phyloP scores from a whole-genome alignment of 2,888 invertebrate species.

The Teleogryllus oceanicus region DNA sequence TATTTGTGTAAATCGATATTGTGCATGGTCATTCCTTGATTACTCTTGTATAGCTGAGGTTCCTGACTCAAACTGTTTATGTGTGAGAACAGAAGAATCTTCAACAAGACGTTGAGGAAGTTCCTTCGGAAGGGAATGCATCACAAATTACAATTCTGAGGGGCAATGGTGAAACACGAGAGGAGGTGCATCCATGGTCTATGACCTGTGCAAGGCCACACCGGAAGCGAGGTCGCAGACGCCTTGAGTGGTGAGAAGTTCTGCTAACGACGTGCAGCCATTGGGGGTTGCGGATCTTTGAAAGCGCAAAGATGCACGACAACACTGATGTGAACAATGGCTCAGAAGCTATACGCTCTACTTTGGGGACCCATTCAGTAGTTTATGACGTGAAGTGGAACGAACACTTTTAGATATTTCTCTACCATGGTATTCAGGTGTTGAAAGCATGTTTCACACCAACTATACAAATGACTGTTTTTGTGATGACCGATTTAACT shows the following conservation, averaged over 20 bases:
- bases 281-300: neutral
- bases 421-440: neutral
- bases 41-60: no score
- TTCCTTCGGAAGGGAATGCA: no score
- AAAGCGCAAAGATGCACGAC: neutral
- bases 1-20: no score
- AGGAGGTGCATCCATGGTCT: neutral
- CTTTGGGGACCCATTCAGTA: neutral
- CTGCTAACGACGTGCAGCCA: neutral
- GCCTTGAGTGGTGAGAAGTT: neutral
- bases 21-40: no score
- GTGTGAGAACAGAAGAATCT: no score
- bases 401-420: neutral
- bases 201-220: neutral
- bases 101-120: no score
- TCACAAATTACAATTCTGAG: no score
- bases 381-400: neutral
- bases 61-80: no score
- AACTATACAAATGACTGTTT: neutral
- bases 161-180: no score
- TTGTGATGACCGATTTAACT: neutral
- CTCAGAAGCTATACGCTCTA: neutral
- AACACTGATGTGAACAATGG: slow-evolving; percentile 4
- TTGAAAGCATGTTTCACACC: neutral
- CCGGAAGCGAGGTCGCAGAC: neutral